Base-by-base conservation (phyloP, 2,888 invertebrate genomes). In the Leptopterna dolabrata region DNA sequence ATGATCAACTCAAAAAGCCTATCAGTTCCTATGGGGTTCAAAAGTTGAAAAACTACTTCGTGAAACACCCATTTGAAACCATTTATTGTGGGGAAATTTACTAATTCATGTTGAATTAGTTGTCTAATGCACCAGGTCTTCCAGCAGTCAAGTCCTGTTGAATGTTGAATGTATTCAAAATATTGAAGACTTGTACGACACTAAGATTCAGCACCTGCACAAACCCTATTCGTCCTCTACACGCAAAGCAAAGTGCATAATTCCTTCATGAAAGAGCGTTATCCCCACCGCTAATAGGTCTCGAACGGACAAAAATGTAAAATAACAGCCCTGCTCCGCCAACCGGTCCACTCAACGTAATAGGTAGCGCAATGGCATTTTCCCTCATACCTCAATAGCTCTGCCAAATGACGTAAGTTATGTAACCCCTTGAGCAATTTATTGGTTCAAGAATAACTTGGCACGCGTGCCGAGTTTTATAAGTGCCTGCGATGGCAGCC, bases 351-450 rank as follows among this genome's bases (percentile, higher is more conserved):
- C 36, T 76, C 73, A 76, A 36, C 73, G 73, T 76, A 76, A 76
- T 76, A 24, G 63, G 73, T 19, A 76, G 19, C n/a, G 73, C 36
- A 76, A 76, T 76, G 73, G 36, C 36, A 41, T 76, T 76, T 76
- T 76, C 41, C 24, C 41, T 41, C 30, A 41, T 36, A 76, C n/a
- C 41, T 76, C 73, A 36, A 41, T 76, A 76, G 41, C 73, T 76
- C 29, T 19, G n/a, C 16, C n/a, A 76, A 14, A 41, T 76, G 30
- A 76, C 73, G 73, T 76, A 76, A 76, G 36, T 76, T 76, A 76
- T 76, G 73, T 76, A 76, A 76, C 73, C 73, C 73, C 73, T 76
- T 30, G 19, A 76, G 73, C 73, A 76, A 76, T 76, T 76, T 30
- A 76, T 76, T 2, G 73, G 73, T 30, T 76, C 73, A 19, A 36